Conservation (phyloP, 2,888 invertebrate genomes). For the Agrilus cyanescens region DNA sequence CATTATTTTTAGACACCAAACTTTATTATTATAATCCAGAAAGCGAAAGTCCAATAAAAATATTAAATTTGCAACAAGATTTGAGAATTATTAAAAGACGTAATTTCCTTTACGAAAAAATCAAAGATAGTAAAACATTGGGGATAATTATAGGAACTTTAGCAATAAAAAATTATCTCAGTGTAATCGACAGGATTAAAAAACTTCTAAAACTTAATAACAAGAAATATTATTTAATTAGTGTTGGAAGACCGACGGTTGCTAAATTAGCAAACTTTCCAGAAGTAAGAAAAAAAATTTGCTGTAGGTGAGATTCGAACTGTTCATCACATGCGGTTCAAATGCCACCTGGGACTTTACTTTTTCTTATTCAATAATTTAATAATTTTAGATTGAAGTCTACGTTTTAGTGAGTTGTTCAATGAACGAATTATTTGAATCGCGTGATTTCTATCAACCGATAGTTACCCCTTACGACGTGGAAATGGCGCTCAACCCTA, state of each 20-base stretch:
- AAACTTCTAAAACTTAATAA: conserved; percentile 58
- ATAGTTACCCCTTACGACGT: conserved; percentile 87
- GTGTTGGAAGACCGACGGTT: conserved; percentile 89
- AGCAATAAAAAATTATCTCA: conserved; percentile 66
- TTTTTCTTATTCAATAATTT: conserved; percentile 1
- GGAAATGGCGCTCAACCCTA: conserved; percentile 65
- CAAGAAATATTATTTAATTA: conserved; percentile 83
- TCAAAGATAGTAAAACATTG: conserved; percentile 77
- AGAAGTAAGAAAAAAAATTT: conserved; percentile 43
- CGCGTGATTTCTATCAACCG: conserved; percentile 78
- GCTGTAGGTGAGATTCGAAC: background rate
- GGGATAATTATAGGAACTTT: conserved; percentile 89
- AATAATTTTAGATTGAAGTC: conserved; percentile 61
- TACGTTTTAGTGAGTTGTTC: conserved; percentile 89
- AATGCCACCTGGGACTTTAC: background rate
- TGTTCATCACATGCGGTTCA: background rate
- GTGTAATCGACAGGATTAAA: conserved; percentile 63
- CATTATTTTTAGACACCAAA: conserved; percentile 38
- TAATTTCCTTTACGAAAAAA: conserved; percentile 76
- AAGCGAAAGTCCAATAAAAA: conserved; percentile 26
- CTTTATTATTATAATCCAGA: conserved; percentile 48
- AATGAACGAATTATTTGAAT: conserved; percentile 74
- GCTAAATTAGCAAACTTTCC: conserved; percentile 92
- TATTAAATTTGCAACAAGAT: conserved; percentile 28
- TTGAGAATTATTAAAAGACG: conserved; percentile 64